A percentile compares a stretch with the other conserved stretches of the same genome.
These are phyloP conservation scores for Abscondita cerata DNA, from an alignment of 2,888 invertebrate species.

Conservation along the genomic window DNA sequence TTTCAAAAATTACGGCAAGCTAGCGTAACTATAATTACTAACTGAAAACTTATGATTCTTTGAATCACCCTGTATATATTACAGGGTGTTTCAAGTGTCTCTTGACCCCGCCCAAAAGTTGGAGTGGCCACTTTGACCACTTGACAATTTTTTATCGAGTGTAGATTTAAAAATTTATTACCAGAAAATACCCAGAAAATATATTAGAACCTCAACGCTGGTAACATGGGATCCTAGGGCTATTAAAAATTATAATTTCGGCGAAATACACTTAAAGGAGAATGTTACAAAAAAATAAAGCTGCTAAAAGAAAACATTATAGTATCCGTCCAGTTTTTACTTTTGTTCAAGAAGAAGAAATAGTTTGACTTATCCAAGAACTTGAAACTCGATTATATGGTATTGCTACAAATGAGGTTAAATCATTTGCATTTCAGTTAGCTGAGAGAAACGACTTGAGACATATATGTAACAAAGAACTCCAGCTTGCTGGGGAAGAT, in stretches of 20 bases:
- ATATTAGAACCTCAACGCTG: too few relatives aligned
- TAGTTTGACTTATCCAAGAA: background rate
- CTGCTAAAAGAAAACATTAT: background rate
- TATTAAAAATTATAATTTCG: background rate
- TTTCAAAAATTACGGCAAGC: too few relatives aligned
- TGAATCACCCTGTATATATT: too few relatives aligned
- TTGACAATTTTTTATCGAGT: too few relatives aligned
- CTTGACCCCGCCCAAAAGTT: too few relatives aligned
- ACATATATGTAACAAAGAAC: background rate
- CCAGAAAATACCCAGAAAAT: too few relatives aligned
- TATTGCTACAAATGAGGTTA: background rate
- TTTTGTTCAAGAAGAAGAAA: background rate
- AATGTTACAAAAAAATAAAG: background rate
- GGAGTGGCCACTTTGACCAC: too few relatives aligned
- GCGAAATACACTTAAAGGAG: background rate
- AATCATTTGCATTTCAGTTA: background rate
- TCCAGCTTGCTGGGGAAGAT: background rate
- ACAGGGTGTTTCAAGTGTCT: too few relatives aligned
- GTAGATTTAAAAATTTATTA: too few relatives aligned
- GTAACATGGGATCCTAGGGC: background rate
- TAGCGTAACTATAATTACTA: too few relatives aligned
- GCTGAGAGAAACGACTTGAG: background rate
- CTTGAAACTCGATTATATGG: background rate
- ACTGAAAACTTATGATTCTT: too few relatives aligned
- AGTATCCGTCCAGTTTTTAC: background rate